phyloP scores from a whole-genome alignment of 2,797 vertebrate species.

The Sebastes elongatus region DNA sequence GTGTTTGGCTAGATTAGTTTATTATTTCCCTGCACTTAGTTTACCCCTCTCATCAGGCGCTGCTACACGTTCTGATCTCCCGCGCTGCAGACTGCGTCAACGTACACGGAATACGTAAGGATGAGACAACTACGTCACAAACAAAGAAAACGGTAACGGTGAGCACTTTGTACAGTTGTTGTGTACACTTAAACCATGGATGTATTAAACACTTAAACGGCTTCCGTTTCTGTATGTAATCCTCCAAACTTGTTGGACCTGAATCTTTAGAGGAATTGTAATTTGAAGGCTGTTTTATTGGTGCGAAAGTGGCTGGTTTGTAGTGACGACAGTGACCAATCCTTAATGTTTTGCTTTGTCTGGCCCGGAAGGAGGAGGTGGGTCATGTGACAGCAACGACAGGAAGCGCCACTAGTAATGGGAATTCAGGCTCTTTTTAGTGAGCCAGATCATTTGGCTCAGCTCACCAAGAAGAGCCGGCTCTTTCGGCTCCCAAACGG shows the following conservation, averaged over 20 bases:
- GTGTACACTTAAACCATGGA: neutral
- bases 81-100: slow-evolving; percentile 41
- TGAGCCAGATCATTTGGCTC: no score
- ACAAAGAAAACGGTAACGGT: neutral
- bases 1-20: neutral
- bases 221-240: neutral
- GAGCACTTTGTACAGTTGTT: rapidly evolving
- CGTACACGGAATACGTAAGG: neutral
- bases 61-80: slow-evolving; percentile 43
- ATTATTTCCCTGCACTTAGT: neutral
- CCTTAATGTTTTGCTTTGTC: neutral
- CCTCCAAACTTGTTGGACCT: rapidly evolving
- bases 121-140: neutral
- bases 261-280: rapidly evolving
- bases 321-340: neutral
- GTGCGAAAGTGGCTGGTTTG: rapidly evolving
- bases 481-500: no score
- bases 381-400: neutral
- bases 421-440: no score
- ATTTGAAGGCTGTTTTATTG: neutral
- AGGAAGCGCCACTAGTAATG: neutral
- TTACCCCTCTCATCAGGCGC: rapidly evolving
- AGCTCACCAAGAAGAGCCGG: no score
- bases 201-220: no score
- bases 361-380: neutral